A percentile compares a stretch with the other conserved stretches of the same genome.
These are phyloP conservation scores for Heteronetta atricapilla DNA, from an alignment of 2,113 vertebrate species.

Conservation along the genomic window DNA sequence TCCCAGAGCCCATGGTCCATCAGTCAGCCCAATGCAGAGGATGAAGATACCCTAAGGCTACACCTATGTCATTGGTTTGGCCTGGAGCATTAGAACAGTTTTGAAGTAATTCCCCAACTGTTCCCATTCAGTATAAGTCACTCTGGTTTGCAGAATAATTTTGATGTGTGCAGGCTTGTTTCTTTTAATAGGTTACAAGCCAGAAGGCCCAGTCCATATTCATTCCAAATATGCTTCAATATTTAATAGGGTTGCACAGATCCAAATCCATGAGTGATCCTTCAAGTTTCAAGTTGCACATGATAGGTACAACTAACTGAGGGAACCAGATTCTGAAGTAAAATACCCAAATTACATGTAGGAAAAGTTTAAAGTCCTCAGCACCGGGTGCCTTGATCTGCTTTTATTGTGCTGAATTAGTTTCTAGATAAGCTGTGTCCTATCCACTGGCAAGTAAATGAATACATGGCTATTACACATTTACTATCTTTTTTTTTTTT, in stretches of 20 bases:
- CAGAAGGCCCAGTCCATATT: not conserved
- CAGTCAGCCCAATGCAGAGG: not conserved
- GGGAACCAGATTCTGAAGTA: not conserved
- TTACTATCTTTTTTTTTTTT: not conserved
- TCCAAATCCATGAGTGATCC: not conserved
- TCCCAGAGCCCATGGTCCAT: fast-evolving
- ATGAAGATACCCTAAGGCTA: not conserved
- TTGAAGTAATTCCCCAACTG: not conserved
- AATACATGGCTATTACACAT: not conserved
- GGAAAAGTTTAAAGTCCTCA: not conserved
- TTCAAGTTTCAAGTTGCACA: not conserved
- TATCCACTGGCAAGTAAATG: not conserved
- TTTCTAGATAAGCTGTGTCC: not conserved
- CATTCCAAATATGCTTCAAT: not conserved
- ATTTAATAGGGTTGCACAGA: not conserved
- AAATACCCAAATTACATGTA: not conserved
- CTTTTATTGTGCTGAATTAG: not conserved
- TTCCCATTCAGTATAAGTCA: not conserved
- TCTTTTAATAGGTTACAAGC: not conserved
- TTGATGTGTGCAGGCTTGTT: not conserved
- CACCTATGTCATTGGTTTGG: not conserved
- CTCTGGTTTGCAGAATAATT: not conserved
- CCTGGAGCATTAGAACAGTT: not conserved
- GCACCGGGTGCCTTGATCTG: not conserved
- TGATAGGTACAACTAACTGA: not conserved